Base-by-base conservation (phyloP, 35 echinoderm and acorn worm species). In the Strongylocentrotus purpuratus region DNA sequence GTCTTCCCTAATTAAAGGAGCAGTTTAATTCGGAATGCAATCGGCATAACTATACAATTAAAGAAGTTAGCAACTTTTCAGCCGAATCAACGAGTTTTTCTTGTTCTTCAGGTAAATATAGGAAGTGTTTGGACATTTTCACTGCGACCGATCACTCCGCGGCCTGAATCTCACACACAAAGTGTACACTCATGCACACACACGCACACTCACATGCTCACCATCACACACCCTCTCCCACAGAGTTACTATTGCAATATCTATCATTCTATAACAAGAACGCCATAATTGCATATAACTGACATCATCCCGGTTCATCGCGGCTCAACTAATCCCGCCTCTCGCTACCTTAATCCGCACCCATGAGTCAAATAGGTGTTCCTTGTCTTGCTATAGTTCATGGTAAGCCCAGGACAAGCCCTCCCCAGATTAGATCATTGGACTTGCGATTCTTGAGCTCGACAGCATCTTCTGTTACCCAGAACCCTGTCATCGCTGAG, bases 291-390 rank as follows among this genome's bases (percentile, higher is more conserved):
- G 22, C 65, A 78, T 28, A 78, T 70, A 10, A 9, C 65, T 78
- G 65, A 78, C 65, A 78, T 78, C 22, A 78, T 28, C 65, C 22
- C 25, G 22, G 65, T 15, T 78, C 65, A 78, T 4, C 18, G 25
- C 28, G 65, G 65, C 20, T 78, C 28, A 78, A 28, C 65, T 78
- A 78, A 78, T 78, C 65, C 65, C 65, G 5, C 22, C 22, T 78
- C 65, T 78, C 65, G 65, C 65, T 78, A 78, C 65, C 65, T 78
- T 78, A 78, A 78, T 78, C 65, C 65, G 20, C 65, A n/a, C 65
- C 25, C 65, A 78, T 78, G 65, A 78, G 65, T 78, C 18, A 78
- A n/a, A 78, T 3, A 78, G 25, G 65, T 78, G 65, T 4, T 78
- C 65, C 22, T 78, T 3, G 65, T 78, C 65, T 78, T 78, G 65